Percentiles rank a stretch among this genome's conserved stretches.
phyloP scores from a whole-genome alignment of 1,140 invertebrate species.

The Formica selysi region DNA sequence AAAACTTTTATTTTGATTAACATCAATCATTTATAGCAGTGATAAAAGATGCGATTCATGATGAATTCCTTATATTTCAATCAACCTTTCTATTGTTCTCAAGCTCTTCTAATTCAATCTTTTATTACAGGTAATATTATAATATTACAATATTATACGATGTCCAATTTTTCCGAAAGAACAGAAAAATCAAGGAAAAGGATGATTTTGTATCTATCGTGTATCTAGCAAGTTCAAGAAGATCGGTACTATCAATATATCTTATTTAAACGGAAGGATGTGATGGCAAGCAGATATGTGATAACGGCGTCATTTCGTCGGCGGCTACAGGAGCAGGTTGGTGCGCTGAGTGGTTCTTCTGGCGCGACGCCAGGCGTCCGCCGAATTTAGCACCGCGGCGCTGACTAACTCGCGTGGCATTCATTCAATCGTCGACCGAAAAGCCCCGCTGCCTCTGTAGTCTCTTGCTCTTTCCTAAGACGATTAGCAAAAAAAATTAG shows the following conservation, averaged over 20 bases:
- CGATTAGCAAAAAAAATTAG: slow-evolving; percentile 5
- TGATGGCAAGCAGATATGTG: slow-evolving; percentile 54
- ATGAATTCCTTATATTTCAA: background rate
- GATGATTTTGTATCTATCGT: background rate
- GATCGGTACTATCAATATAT: background rate
- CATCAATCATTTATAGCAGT: background rate
- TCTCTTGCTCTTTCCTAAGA: slow-evolving; percentile 60
- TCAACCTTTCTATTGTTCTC: background rate
- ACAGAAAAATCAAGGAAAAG: background rate
- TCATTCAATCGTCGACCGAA: slow-evolving; percentile 84
- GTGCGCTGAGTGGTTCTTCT: slow-evolving; percentile 86
- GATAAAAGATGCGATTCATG: background rate
- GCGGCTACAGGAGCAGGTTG: slow-evolving; percentile 83
- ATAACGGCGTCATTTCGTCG: slow-evolving; percentile 75
- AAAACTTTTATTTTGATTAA: background rate
- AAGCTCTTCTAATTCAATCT: background rate
- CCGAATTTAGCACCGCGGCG: slow-evolving; percentile 85
- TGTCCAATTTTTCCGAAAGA: background rate
- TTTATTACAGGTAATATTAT: background rate
- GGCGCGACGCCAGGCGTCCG: slow-evolving; percentile 83
- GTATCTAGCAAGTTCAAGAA: background rate
- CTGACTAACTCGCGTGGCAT: slow-evolving; percentile 86
- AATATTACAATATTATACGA: background rate
- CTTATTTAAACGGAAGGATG: slow-evolving; percentile 51
- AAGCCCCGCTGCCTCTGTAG: slow-evolving; percentile 74